Evolutionary conservation across 2,888 invertebrate species (phyloP), one percentile per base, ranked within the genome.

Genomic region (Loripinus fragilis): DNA sequence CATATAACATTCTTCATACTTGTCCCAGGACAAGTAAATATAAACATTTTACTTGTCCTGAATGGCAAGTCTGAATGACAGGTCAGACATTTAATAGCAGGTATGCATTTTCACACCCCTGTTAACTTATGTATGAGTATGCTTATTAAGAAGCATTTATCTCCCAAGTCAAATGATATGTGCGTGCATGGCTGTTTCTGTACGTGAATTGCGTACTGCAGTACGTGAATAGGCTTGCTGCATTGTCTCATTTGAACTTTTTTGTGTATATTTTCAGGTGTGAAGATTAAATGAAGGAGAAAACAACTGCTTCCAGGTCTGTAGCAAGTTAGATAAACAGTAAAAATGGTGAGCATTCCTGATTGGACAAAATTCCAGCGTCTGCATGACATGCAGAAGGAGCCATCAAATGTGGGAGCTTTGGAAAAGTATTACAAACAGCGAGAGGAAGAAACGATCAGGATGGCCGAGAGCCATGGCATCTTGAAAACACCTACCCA

Each of bases 341-440:
- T 48, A 78, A 90, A 28, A 33, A 92, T 92, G 92, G 91, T 91
- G 48, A 92, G 92, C 86, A 91, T 92, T 55, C 91, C 91, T 38
- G 92, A 92, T 81, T 92, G 92, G 92, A 87, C 91, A 7, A 89
- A 88, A 77, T 90, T 92, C 55, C 86, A 89, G 38, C 86, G 90
- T 38, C 69, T 88, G 20, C 86, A 87, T 28, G 90, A 91, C 23
- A 77, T 78, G 12, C 77, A 74, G 35, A 79, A 84, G 55, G 85
- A 87, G 41, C 65, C 76, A 2, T 72, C 84, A 17, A 85, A 83
- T 74, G 70, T 78, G 23, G 69, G 71, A 15, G 82, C 64, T 30
- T 81, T 88, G 8, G 85, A 86, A 38, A 90, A 88, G 45, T 91
- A 92, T 74, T 87, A 90, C 78, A 87, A 87, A 73, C 89, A 91